These are phyloP conservation scores for Coelopa pilipes DNA, from an alignment of 2,888 invertebrate species.

Conservation along the genomic window DNA sequence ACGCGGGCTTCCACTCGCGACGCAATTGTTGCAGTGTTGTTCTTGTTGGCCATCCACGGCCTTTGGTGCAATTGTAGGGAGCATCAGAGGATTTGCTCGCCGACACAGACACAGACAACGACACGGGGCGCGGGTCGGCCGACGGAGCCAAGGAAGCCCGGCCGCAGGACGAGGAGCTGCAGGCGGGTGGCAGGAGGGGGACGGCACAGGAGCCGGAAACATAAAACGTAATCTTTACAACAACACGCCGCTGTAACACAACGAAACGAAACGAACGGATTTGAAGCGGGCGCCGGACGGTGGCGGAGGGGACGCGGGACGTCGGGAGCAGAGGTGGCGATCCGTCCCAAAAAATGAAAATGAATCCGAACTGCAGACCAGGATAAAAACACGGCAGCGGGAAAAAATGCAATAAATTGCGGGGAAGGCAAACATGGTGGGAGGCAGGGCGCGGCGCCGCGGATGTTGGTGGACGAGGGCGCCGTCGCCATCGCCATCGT, in stretches of 20 bases:
- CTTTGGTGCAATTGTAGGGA: background rate
- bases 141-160: no score
- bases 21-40: background rate
- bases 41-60: constrained; percentile 26
- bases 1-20: constrained; percentile 31
- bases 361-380: constrained; percentile 15
- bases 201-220: constrained; percentile 47
- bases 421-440: constrained; percentile 8
- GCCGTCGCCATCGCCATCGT: no score
- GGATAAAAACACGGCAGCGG: constrained; percentile 22
- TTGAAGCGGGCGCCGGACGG: constrained; percentile 29
- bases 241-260: constrained; percentile 5
- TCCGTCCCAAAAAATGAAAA: constrained; percentile 6
- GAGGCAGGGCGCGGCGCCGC: background rate
- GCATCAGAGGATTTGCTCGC: constrained; percentile 24
- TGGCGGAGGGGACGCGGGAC: background rate
- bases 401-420: constrained; percentile 32
- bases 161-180: background rate
- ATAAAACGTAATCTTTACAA: constrained; percentile 54
- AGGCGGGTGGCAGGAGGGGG: background rate
- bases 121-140: background rate
- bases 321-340: background rate
- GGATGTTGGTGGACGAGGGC: no score
- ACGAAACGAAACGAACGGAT: constrained; percentile 35
- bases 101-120: constrained; percentile 32